phyloP scores from a whole-genome alignment of 1,140 invertebrate genomes.

The Thaumetopoea pityocampa region DNA sequence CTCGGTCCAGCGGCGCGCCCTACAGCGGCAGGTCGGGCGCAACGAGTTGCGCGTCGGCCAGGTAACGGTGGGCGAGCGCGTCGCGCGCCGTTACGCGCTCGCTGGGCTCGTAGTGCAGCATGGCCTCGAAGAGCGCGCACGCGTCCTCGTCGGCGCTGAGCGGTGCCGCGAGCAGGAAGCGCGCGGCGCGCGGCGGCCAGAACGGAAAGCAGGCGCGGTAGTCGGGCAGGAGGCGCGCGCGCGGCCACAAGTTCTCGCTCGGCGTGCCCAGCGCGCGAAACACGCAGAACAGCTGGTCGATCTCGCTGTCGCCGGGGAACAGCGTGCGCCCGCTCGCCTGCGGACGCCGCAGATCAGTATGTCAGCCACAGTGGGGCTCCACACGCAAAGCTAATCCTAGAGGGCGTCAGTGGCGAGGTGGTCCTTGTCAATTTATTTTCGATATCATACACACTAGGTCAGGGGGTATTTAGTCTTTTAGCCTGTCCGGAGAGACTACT shows the following conservation, averaged over 20 bases:
- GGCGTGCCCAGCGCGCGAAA: slow-evolving; percentile 95
- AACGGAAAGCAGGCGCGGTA: slow-evolving; percentile 93
- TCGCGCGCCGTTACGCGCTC: slow-evolving; percentile 46
- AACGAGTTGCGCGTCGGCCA: slow-evolving; percentile 38
- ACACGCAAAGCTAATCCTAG: too few relatives aligned
- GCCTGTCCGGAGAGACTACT: too few relatives aligned
- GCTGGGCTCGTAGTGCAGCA: slow-evolving; percentile 54
- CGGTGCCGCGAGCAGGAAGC: slow-evolving; percentile 56
- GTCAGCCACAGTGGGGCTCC: too few relatives aligned
- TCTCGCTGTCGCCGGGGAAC: slow-evolving; percentile 97
- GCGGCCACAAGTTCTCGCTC: slow-evolving; percentile 81
- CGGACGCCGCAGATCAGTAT: too few relatives aligned
- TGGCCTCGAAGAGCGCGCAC: slow-evolving; percentile 45
- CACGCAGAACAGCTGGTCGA: slow-evolving; percentile 96
- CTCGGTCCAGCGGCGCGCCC: not conserved
- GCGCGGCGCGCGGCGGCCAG: slow-evolving; percentile 82
- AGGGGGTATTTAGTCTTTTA: too few relatives aligned
- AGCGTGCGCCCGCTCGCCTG: slow-evolving; percentile 80
- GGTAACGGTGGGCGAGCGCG: slow-evolving; percentile 40
- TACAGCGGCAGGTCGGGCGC: slow-evolving; percentile 31
- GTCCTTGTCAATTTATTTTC: too few relatives aligned
- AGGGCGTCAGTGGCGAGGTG: too few relatives aligned
- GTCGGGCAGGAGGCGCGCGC: slow-evolving; percentile 85
- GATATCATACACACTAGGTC: too few relatives aligned
- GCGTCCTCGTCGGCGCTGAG: slow-evolving; percentile 23